phyloP scores from a whole-genome alignment of 1,140 invertebrate species.

The Heliconius congener region DNA sequence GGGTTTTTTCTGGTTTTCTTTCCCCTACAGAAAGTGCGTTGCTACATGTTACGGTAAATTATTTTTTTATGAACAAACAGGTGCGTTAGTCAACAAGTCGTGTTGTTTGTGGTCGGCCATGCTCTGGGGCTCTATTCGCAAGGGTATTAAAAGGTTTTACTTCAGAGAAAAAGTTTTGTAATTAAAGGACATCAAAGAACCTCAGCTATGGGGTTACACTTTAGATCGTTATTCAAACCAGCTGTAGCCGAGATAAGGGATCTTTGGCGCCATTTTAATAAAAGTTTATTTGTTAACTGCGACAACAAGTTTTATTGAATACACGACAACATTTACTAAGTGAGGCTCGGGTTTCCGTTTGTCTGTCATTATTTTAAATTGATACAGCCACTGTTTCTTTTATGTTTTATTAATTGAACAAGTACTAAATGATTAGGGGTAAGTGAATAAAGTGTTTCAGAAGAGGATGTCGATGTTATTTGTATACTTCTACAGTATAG shows the following conservation, averaged over 20 bases:
- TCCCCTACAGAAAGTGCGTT: neutral
- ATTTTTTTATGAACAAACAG: constrained; percentile 43
- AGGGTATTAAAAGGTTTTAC: constrained; percentile 64
- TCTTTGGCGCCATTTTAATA: constrained; percentile 70
- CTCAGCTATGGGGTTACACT: constrained; percentile 73
- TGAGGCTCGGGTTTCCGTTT: constrained; percentile 11
- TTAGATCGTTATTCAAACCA: constrained; percentile 74
- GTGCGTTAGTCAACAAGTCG: constrained; percentile 43
- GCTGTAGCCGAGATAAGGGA: constrained; percentile 71
- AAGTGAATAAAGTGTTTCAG: neutral
- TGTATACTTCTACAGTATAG: no score
- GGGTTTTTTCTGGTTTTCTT: no score
- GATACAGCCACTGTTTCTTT: neutral
- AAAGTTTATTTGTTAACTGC: constrained; percentile 71
- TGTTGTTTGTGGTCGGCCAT: constrained; percentile 46
- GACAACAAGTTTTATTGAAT: constrained; percentile 58
- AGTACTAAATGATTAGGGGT: neutral
- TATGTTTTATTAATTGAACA: neutral
- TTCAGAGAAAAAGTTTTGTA: constrained; percentile 77
- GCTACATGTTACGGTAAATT: constrained; percentile 22
- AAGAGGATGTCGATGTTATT: neutral
- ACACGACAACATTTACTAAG: constrained; percentile 22
- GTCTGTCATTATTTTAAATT: neutral
- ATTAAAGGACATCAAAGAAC: constrained; percentile 79
- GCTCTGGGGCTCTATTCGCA: constrained; percentile 39